Evolutionary conservation across 1,140 invertebrate genomes (phyloP), one percentile per base, ranked within the genome.

Genomic region (Littorina saxatilis): DNA sequence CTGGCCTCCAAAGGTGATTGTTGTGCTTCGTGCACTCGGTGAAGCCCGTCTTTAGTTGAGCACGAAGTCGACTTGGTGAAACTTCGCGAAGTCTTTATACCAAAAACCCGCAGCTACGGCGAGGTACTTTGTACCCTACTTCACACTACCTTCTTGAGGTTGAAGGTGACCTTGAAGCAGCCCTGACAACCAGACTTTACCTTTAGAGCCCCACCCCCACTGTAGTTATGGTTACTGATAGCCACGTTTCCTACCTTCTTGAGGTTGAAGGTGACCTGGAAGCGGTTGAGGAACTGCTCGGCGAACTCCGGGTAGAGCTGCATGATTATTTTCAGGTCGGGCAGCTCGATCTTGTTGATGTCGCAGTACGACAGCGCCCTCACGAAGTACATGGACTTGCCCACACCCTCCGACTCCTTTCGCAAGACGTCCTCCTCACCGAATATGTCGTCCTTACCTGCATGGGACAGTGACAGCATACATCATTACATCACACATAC

Each of bases 231-330:
- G n/a, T n/a, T n/a, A n/a, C n/a, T n/a, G n/a, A n/a, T n/a, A n/a
- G n/a, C n/a, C n/a, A n/a, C 11, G 32, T 20, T 17, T 72, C 37
- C 83, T 78, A 92, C 91, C 84, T 89, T 85, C 82, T 88, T 86
- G 0, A 93, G 82, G 77, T 92, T 91, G 84, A 93, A 93, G 0
- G 92, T 93, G 7, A 92, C 86, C 70, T 91, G 88, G 58, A 93
- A 91, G 37, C 88, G 89, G 29, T 88, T 82, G 11, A 89, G 82
- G 81, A 93, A 93, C 20, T 88, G 84, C 74, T 91, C 88, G 0
- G 92, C 87, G 86, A 92, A 93, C 83, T 93, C 92, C 20, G 91
- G 90, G 80, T 93, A 93, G n/a, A 92, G 91, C 52, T 90, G 86
- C 1, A 93, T 82, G 0, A 92, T 90, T 73, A 92, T 91, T 63